These are phyloP conservation scores for Acrocephalus arundinaceus DNA, from an alignment of 2,113 vertebrate genomes.

Conservation along the genomic window DNA sequence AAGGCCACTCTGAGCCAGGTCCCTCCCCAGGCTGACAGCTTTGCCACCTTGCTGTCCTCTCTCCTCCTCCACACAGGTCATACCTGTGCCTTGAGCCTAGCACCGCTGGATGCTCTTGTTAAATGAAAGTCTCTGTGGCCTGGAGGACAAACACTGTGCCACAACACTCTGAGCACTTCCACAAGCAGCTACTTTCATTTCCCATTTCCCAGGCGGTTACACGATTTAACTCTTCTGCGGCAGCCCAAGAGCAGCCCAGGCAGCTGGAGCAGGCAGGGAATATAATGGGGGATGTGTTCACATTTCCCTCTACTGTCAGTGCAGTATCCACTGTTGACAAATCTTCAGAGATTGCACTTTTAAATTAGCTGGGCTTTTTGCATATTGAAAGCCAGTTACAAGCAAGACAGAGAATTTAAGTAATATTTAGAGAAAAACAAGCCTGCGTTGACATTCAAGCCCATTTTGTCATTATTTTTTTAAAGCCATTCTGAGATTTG, in stretches of 20 bases:
- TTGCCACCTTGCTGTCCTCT: background rate
- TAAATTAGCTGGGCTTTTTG: background rate
- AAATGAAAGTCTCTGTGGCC: background rate
- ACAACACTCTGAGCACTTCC: background rate
- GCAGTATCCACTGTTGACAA: background rate
- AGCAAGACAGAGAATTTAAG: background rate
- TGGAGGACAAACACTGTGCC: background rate
- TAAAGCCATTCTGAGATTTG: background rate
- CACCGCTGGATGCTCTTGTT: background rate
- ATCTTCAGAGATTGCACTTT: background rate
- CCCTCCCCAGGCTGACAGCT: background rate
- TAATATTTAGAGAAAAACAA: background rate
- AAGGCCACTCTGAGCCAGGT: background rate
- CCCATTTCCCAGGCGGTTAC: constrained; percentile 22
- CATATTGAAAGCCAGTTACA: background rate
- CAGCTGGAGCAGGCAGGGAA: background rate
- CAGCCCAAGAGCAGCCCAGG: background rate
- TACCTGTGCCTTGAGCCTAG: background rate
- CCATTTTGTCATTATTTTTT: background rate
- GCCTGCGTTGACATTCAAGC: background rate
- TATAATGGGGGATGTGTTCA: background rate
- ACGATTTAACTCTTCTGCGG: constrained; percentile 26
- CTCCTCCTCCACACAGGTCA: background rate
- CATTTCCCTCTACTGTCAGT: background rate
- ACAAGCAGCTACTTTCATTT: constrained; percentile 50